Evolutionary conservation across 2,113 vertebrate genomes (phyloP).

Genomic region (Channa maculata): DNA sequence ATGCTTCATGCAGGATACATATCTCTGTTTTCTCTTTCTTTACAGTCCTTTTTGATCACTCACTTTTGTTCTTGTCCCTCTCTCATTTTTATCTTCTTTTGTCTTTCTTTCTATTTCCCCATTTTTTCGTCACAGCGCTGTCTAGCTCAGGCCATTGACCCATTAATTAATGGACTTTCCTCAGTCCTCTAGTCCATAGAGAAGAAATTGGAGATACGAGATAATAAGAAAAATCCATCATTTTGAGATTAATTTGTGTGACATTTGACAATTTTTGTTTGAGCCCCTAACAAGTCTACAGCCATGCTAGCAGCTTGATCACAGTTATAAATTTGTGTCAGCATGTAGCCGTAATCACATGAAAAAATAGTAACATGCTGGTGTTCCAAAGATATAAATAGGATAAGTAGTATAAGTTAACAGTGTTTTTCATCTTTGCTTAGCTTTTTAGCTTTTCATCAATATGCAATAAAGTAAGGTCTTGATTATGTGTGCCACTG

Average conservation of each 20-base stretch:
- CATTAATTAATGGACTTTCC: conserved; percentile 47
- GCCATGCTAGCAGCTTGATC: not conserved
- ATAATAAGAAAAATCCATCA: conserved; percentile 10
- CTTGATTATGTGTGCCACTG: too few relatives aligned
- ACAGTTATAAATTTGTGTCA: not conserved
- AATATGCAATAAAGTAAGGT: too few relatives aligned
- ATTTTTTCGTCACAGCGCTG: conserved; percentile 20
- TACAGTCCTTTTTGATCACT: conserved; percentile 33
- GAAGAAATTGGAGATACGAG: conserved; percentile 19
- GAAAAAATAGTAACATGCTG: not conserved
- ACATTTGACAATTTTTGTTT: conserved; percentile 34
- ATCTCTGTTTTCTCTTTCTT: conserved; percentile 35
- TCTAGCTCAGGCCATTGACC: conserved; percentile 45
- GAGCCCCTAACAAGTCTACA: not conserved
- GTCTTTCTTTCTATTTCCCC: conserved; percentile 9
- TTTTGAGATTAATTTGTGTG: conserved; percentile 38
- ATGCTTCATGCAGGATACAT: conserved; percentile 43
- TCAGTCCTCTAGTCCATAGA: conserved; percentile 5
- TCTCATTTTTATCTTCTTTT: conserved; percentile 34
- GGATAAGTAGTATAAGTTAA: not conserved
- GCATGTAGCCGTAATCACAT: not conserved
- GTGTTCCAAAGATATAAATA: not conserved
- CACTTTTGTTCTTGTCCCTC: conserved; percentile 31
- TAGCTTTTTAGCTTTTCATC: not conserved
- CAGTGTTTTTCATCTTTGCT: not conserved